phyloP scores from a whole-genome alignment of 2,113 vertebrate species.

The Tetraodon nigroviridis region DNA sequence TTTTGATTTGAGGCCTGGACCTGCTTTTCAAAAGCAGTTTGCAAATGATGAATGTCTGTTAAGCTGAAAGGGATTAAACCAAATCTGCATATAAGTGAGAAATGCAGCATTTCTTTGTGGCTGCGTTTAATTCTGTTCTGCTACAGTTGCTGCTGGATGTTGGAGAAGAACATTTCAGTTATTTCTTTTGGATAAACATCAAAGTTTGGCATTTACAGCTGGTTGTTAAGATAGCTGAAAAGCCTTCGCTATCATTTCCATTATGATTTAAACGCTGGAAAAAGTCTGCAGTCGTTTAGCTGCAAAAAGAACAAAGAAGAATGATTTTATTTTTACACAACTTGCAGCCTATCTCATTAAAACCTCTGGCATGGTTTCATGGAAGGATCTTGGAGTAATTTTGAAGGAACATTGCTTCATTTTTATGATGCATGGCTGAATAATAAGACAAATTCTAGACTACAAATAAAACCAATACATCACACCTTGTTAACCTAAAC shows the following conservation, averaged over 20 bases:
- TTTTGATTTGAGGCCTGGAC: no score
- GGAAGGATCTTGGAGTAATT: constrained; percentile 1
- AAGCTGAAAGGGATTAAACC: not conserved
- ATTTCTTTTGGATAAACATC: constrained; percentile 34
- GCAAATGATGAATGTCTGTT: not conserved
- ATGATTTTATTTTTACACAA: not conserved
- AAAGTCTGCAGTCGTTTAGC: constrained; percentile 6
- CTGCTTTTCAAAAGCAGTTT: no score
- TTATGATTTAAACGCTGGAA: not conserved
- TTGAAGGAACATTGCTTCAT: not conserved
- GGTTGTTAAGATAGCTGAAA: constrained; percentile 18
- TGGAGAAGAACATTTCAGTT: constrained; percentile 10
- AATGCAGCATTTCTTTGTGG: not conserved
- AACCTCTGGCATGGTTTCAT: not conserved
- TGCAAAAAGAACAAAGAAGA: constrained; percentile 2
- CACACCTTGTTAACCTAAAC: constrained; percentile 18
- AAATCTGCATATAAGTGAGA: not conserved
- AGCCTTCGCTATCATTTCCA: not conserved
- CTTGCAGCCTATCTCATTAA: constrained; percentile 1
- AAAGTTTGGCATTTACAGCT: constrained; percentile 18
- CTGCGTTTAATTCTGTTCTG: constrained; percentile 10
- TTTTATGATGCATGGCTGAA: not conserved
- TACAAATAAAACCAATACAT: constrained; percentile 26
- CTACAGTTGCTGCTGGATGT: not conserved
- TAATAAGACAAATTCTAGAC: constrained; percentile 4